Evolutionary conservation across 2,888 invertebrate genomes (phyloP).

Genomic region (Thumatha senex): DNA sequence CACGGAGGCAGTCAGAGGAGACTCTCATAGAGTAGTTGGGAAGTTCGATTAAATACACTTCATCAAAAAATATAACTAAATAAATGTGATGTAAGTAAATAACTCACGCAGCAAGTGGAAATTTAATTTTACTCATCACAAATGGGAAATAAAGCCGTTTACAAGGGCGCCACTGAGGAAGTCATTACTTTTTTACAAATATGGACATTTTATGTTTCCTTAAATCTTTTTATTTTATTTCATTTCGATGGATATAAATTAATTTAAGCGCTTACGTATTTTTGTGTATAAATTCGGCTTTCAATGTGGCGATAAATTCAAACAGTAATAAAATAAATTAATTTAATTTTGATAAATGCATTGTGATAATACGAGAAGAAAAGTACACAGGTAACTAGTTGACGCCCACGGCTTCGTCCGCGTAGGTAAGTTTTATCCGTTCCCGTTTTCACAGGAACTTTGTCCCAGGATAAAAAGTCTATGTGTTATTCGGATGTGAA

Average conservation of each 20-base stretch:
- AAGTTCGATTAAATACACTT: too few relatives aligned
- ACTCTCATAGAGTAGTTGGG: too few relatives aligned
- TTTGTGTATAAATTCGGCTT: neutral
- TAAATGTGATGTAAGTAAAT: neutral
- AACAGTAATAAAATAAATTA: neutral
- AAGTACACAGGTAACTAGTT: too few relatives aligned
- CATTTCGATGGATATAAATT: slow-evolving; percentile 5
- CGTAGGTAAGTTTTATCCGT: too few relatives aligned
- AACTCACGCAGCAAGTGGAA: slow-evolving; percentile 3
- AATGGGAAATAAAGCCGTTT: slow-evolving; percentile 10
- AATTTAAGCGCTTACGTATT: slow-evolving; percentile 3
- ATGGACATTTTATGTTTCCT: slow-evolving; percentile 7
- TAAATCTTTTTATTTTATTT: slow-evolving; percentile 6
- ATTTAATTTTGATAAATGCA: neutral
- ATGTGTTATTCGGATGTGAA: too few relatives aligned
- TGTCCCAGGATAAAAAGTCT: too few relatives aligned
- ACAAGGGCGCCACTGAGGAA: slow-evolving; percentile 6
- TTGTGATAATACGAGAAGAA: neutral
- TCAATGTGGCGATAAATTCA: neutral
- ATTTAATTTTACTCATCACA: slow-evolving; percentile 5
- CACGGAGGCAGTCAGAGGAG: too few relatives aligned
- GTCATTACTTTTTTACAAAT: slow-evolving; percentile 5
- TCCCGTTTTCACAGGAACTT: too few relatives aligned
- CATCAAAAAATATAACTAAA: too few relatives aligned
- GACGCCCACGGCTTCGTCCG: too few relatives aligned